A percentile compares a stretch with the other conserved stretches of the same genome.
phyloP scores from a whole-genome alignment of 37 sponge, comb jelly and placozoan species.

The Theonella swinhoei region DNA sequence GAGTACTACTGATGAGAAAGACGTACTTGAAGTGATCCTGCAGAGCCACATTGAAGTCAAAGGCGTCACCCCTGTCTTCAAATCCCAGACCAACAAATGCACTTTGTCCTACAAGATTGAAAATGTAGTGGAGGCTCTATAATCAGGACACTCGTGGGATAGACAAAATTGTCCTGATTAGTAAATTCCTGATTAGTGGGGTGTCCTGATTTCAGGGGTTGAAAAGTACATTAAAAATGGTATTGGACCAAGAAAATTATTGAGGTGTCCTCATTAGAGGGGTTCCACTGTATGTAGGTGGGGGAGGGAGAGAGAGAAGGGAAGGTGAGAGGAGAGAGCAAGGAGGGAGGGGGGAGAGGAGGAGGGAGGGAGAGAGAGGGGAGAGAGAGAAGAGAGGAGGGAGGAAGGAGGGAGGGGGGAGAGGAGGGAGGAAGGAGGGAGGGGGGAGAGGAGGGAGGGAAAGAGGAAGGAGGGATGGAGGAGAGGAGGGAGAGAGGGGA shows the following conservation, averaged over 20 bases:
- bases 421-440: neutral
- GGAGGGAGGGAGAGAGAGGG: neutral
- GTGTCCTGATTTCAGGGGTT: too few species aligned
- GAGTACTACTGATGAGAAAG: too few species aligned
- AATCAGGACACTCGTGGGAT: too few species aligned
- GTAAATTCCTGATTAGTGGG: too few species aligned
- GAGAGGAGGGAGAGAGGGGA: neutral
- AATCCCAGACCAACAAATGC: slow-evolving; percentile 97
- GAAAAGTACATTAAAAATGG: too few species aligned
- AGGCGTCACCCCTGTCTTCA: slow-evolving; percentile 93
- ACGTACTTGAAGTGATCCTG: slow-evolving; percentile 99
- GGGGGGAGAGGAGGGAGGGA: slow-evolving; percentile 5
- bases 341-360: neutral
- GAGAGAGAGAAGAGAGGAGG: neutral
- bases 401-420: neutral
- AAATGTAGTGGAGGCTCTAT: too few species aligned
- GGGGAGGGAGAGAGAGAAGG: neutral
- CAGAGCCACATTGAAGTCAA: slow-evolving; percentile 95
- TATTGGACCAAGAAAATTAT: too few species aligned
- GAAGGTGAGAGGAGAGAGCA: neutral
- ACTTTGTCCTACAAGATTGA: slow-evolving; percentile 63
- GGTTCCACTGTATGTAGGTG: neutral
- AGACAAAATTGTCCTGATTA: too few species aligned
- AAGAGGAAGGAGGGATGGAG: neutral
- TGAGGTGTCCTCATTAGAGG: too few species aligned